Base-by-base conservation (phyloP, 2,797 vertebrate species). In the Cottoperca gobio region DNA sequence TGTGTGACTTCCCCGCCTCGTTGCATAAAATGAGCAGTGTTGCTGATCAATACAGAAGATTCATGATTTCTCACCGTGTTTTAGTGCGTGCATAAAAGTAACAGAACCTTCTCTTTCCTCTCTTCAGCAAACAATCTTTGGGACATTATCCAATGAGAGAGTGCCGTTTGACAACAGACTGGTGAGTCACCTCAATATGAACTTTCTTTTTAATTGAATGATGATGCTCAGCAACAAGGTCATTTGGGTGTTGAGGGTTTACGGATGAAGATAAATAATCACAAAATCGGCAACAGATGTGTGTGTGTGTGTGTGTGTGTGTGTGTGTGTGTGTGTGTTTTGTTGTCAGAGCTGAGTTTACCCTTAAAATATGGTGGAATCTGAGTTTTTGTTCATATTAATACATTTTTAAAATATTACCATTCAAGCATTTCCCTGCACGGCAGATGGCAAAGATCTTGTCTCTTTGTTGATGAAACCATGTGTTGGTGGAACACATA, bases 261-360 rank as follows among this genome's bases (percentile, higher is more conserved):
- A 4, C 9, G n/a, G n/a, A n/a, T n/a, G n/a, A n/a, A n/a, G n/a
- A n/a, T n/a, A n/a, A n/a, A n/a, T n/a, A n/a, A n/a, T n/a, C n/a
- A n/a, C n/a, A n/a, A n/a, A n/a, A n/a, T n/a, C n/a, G n/a, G 64
- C 76, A 54, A 62, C 65, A 66, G 79, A 65, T 73, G 76, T 69
- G 58, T 45, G 49, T 33, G 35, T 45, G 17, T n/a, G 21, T 5
- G 14, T 45, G 28, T 65, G 42, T 46, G 33, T 43, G 17, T 28
- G 37, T 62, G 48, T 53, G 57, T 70, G 48, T 54, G 39, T 66
- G 37, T 24, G 5, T 6, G 8, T 19, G 62, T 43, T 0, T 31
- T 53, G 28, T 35, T 16, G 37, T n/a, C 28, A 40, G 10, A 73
- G 35, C 45, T 62, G 65, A 31, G 6, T 73, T 52, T 61, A 24